Conservation (phyloP, 2,888 invertebrate species). For the Cristatella mucedo region DNA sequence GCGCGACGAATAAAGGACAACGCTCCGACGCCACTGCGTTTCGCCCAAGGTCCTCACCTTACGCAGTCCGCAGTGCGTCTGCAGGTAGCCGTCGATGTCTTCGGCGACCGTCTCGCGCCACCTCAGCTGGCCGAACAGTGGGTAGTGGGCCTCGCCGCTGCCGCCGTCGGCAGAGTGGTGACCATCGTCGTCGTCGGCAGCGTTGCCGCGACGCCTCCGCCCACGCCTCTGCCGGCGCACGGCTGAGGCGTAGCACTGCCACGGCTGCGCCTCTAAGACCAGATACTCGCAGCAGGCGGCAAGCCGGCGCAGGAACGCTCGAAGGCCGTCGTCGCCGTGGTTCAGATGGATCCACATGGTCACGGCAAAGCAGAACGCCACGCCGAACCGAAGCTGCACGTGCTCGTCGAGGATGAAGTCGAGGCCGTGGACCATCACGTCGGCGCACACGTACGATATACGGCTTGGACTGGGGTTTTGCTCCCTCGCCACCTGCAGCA, state of each 20-base stretch:
- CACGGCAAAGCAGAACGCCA: slow-evolving; percentile 61
- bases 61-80: slow-evolving; percentile 29
- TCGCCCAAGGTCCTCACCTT: slow-evolving; percentile 13
- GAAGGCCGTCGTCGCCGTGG: slow-evolving; percentile 57
- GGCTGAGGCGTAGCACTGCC: slow-evolving; percentile 66
- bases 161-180: too few species aligned
- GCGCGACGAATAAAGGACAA: slow-evolving; percentile 1
- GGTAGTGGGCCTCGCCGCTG: slow-evolving; percentile 47
- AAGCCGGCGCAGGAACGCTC: slow-evolving; percentile 47
- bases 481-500: too few species aligned
- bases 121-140: slow-evolving; percentile 46
- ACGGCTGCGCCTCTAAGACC: slow-evolving; percentile 65
- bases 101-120: slow-evolving; percentile 48
- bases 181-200: too few species aligned
- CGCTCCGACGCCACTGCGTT: slow-evolving; percentile 15
- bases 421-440: too few species aligned
- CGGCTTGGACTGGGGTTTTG: too few species aligned
- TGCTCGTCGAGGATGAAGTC: too few species aligned
- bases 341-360: slow-evolving; percentile 83
- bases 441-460: too few species aligned
- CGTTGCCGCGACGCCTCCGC: too few species aligned
- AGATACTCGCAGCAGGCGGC: slow-evolving; percentile 45
- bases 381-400: too few species aligned
- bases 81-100: slow-evolving; percentile 47
- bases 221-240: slow-evolving; percentile 53